phyloP scores from a whole-genome alignment of 2,888 invertebrate genomes.

The Cartodere bifasciata region DNA sequence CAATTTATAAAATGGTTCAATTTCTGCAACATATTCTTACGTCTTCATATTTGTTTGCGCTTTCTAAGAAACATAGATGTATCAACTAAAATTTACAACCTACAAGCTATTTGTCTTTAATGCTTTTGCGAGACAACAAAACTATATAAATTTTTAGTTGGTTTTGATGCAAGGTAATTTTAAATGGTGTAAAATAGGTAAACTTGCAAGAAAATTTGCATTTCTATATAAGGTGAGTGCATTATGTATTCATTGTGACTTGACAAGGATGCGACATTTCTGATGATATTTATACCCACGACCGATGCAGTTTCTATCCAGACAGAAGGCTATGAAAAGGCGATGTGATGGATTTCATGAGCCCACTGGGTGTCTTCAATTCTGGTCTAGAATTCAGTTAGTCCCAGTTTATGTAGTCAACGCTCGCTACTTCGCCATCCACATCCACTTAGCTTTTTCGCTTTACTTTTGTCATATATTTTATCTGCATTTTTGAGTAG shows the following conservation, averaged over 20 bases:
- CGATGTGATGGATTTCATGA: conserved; percentile 35
- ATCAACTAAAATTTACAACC: no score
- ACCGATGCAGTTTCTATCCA: conserved; percentile 18
- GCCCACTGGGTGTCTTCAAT: conserved; percentile 33
- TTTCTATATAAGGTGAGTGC: conserved; percentile 23
- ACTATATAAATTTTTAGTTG: no score
- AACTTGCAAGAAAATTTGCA: conserved; percentile 10
- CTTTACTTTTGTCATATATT: conserved; percentile 2
- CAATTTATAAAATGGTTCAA: no score
- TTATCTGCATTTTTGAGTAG: no score
- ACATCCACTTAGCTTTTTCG: conserved; percentile 1
- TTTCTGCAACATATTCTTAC: no score
- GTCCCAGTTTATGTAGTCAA: conserved; percentile 15
- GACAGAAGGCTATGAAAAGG: conserved; percentile 29
- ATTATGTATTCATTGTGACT: conserved; percentile 29
- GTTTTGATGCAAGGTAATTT: no score
- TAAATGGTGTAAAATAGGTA: conserved; percentile 2
- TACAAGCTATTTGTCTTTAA: no score
- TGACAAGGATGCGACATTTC: conserved; percentile 22
- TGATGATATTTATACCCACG: conserved; percentile 27
- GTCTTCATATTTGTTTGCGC: no score
- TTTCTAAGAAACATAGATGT: no score
- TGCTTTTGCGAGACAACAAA: no score
- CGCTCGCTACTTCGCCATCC: conserved; percentile 2
- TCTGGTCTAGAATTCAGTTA: conserved; percentile 32